These are phyloP conservation scores for Phyllotreta cruciferae DNA, from an alignment of 2,888 invertebrate genomes.

Conservation along the genomic window DNA sequence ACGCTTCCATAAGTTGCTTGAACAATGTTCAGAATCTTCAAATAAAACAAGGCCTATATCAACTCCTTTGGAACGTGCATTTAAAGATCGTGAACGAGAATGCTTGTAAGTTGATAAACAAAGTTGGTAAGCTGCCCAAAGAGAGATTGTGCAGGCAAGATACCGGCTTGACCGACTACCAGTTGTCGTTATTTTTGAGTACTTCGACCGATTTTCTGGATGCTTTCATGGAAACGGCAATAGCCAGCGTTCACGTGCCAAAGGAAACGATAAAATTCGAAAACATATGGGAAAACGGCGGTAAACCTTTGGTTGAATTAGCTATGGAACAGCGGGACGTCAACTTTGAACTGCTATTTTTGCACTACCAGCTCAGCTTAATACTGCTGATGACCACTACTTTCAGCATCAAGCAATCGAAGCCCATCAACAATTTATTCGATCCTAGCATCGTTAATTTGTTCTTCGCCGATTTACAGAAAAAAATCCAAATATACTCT, in stretches of 20 bases:
- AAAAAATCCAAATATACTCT: conserved; percentile 56
- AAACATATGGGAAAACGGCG: conserved; percentile 71
- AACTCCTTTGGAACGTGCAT: conserved; percentile 89
- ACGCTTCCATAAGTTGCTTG: conserved; percentile 75
- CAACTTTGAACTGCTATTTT: conserved; percentile 76
- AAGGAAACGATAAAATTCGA: conserved; percentile 64
- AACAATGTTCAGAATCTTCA: conserved; percentile 70
- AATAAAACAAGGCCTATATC: conserved; percentile 78
- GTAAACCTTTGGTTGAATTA: conserved; percentile 75
- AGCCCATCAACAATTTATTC: conserved; percentile 77
- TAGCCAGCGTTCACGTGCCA: conserved; percentile 52
- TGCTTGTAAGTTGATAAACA: conserved; percentile 78
- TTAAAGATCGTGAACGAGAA: conserved; percentile 81
- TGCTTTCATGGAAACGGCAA: conserved; percentile 59
- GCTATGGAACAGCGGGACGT: conserved; percentile 73
- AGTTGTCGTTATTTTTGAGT: conserved; percentile 64
- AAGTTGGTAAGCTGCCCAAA: conserved; percentile 84
- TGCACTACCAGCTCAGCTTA: conserved; percentile 81
- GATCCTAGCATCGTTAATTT: conserved; percentile 73
- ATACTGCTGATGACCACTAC: conserved; percentile 80
- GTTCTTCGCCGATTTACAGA: conserved; percentile 62
- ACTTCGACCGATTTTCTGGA: conserved; percentile 62
- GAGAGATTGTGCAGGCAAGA: conserved; percentile 83
- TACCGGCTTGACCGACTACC: conserved; percentile 72
- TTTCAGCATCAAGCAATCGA: conserved; percentile 76